Percentiles rank a stretch among this genome's conserved stretches.
Evolutionary conservation across 2,113 vertebrate genomes (phyloP).

Genomic region (Ceuthmochares aereus): DNA sequence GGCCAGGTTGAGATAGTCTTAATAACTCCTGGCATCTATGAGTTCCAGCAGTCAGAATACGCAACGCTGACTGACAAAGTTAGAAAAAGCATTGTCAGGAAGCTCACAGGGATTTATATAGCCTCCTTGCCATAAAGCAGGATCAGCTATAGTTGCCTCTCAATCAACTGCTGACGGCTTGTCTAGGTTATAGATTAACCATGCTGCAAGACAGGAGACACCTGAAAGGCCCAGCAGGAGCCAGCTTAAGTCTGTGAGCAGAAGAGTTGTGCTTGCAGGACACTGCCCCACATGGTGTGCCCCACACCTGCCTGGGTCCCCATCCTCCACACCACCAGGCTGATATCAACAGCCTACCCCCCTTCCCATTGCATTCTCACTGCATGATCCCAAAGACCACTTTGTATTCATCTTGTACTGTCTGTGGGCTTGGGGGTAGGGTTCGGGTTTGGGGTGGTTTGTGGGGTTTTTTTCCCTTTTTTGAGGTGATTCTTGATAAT

Average conservation of each 20-base stretch:
- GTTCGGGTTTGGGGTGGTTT: neutral
- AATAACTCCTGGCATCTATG: neutral
- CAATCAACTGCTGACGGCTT: neutral
- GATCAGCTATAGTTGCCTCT: neutral
- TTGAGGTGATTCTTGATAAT: neutral
- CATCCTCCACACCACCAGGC: neutral
- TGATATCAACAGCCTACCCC: neutral
- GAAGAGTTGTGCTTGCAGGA: neutral
- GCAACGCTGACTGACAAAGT: neutral
- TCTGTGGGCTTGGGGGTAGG: neutral
- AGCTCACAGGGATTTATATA: neutral
- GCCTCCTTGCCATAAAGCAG: neutral
- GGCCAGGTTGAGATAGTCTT: neutral
- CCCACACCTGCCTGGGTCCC: fast-evolving
- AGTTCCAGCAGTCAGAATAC: neutral
- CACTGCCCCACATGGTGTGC: fast-evolving
- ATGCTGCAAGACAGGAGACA: neutral
- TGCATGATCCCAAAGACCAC: neutral
- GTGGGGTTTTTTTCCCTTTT: neutral
- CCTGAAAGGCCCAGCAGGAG: neutral
- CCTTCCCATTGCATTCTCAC: neutral
- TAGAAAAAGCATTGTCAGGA: neutral
- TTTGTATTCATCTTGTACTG: neutral
- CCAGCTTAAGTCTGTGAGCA: neutral
- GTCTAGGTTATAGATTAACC: neutral